Percentiles rank a stretch among this genome's conserved stretches.
phyloP scores from a whole-genome alignment of 2,113 vertebrate species.

The Macrotis lagotis region DNA sequence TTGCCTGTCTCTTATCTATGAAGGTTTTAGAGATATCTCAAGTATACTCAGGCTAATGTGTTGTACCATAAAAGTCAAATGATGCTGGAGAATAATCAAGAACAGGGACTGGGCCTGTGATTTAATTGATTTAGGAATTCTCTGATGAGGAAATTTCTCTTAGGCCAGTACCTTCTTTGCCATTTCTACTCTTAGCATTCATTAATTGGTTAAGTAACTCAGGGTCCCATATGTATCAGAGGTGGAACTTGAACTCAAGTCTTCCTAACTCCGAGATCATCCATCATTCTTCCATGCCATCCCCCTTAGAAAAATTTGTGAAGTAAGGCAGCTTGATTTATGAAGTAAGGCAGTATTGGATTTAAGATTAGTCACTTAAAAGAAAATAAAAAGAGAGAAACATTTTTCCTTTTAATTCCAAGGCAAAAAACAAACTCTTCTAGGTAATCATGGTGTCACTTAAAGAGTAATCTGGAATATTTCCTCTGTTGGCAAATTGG shows the following conservation, averaged over 20 bases:
- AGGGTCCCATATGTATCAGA: background rate
- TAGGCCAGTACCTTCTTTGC: background rate
- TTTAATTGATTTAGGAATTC: background rate
- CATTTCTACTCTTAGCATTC: background rate
- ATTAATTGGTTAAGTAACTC: background rate
- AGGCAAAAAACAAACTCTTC: constrained; percentile 9
- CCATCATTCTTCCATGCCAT: background rate
- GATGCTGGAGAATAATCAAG: background rate
- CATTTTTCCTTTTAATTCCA: background rate
- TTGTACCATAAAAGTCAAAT: background rate
- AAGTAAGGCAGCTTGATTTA: background rate
- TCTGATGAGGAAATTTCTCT: background rate
- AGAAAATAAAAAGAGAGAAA: constrained; percentile 7
- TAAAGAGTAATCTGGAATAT: constrained; percentile 24
- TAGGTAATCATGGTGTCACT: constrained; percentile 7
- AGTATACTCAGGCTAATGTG: background rate
- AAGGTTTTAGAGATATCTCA: background rate
- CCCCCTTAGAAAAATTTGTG: background rate
- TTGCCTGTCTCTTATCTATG: background rate
- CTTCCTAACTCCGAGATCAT: background rate
- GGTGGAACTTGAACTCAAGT: background rate
- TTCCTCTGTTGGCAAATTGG: constrained; percentile 39
- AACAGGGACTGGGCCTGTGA: background rate
- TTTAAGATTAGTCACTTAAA: constrained; percentile 34
- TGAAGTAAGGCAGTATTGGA: background rate